Evolutionary conservation across 2,888 invertebrate genomes (phyloP), one percentile per base, ranked within the genome.

Genomic region (Helleia helle): DNA sequence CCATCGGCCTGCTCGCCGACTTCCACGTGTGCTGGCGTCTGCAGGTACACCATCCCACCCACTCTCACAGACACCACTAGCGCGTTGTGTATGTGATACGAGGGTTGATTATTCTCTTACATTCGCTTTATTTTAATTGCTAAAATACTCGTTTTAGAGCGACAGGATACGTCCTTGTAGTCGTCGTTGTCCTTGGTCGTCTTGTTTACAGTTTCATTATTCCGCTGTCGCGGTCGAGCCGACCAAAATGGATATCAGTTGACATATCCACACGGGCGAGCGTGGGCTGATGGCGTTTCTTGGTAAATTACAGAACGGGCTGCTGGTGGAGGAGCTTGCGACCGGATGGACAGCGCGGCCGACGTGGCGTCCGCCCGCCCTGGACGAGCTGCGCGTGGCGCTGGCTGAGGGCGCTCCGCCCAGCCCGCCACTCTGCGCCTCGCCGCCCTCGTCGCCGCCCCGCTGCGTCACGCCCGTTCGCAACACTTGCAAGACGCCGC

Each of bases 1-100:
- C 65, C 41, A 58, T 81, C 44, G 84, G 84, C 18, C 56, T 77
- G 55, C 64, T 73, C 13, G 41, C 56, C 11, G 83, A 85, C 64
- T 81, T 67, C 62, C 65, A 70, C 45, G 71, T 73, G 46, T 41
- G 65, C 14, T 70, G 71, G 69, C 54, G 74, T 4, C 54, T 74
- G 48, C 69, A 63, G 55, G 76, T 71, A n/a, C n/a, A n/a, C n/a
- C n/a, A 5, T 1, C 7, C 6, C 3, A 3, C 28, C 28, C 12
- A 11, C n/a, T 13, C 13, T 1, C 9, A 9, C 9, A n/a, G n/a
- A n/a, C n/a, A n/a, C n/a, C n/a, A n/a, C n/a, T n/a, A n/a, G 4
- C 3, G 11, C 0, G 3, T 9, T n/a, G 3, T 26, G 3, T 9
- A n/a, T 26, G 26, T 26, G 26, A 17, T 11, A 9, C 12, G n/a